Conservation (phyloP, 2,113 vertebrate species). For the Phrynosoma blainvillii region DNA sequence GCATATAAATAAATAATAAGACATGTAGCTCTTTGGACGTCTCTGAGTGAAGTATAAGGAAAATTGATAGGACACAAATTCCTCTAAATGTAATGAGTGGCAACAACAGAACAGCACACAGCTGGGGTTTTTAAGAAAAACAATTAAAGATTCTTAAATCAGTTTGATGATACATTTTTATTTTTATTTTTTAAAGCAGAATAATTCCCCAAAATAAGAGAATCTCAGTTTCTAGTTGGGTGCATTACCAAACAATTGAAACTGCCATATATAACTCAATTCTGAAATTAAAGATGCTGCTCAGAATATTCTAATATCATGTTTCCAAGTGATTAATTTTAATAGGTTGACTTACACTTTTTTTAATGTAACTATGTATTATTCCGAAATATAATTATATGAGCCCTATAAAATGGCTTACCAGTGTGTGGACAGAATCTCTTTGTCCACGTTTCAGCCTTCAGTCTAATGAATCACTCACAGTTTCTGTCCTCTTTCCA, state of each 20-base stretch:
- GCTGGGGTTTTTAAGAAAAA: no score
- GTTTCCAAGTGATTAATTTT: not conserved
- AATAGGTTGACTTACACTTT: not conserved
- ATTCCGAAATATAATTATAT: conserved; percentile 20
- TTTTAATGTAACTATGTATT: not conserved
- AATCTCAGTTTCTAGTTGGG: not conserved
- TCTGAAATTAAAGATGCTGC: conserved; percentile 8
- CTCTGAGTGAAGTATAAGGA: not conserved
- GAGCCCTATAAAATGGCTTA: conserved; percentile 34
- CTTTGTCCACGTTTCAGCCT: conserved; percentile 39
- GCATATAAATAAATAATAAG: not conserved
- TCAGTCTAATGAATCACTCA: conserved; percentile 47
- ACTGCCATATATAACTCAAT: not conserved
- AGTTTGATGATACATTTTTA: no score
- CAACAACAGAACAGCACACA: not conserved
- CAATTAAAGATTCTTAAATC: no score
- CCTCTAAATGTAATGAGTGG: not conserved
- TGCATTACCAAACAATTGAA: not conserved
- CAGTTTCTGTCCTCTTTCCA: conserved; percentile 38
- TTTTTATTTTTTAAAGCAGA: no score
- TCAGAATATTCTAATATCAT: not conserved
- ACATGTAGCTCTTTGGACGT: not conserved
- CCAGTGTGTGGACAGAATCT: conserved; percentile 6
- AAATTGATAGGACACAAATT: not conserved
- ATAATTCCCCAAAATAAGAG: no score